phyloP scores from a whole-genome alignment of 2,888 invertebrate species.

The Eupithecia abbreviata region DNA sequence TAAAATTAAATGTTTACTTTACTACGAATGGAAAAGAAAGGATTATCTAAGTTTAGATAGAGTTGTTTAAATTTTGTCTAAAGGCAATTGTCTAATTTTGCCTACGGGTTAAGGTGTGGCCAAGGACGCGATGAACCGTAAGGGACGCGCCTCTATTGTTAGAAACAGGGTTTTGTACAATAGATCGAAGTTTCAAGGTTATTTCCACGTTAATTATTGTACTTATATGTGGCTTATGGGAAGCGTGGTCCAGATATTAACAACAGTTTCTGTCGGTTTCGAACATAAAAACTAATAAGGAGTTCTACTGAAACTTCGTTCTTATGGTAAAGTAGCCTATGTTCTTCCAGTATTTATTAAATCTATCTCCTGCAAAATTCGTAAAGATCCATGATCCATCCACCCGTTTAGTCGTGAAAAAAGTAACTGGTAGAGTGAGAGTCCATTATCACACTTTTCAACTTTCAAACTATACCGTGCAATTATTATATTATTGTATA shows the following conservation, averaged over 20 bases:
- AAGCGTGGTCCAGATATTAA: background rate
- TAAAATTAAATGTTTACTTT: slow-evolving; percentile 17
- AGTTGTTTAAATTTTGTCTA: slow-evolving; percentile 11
- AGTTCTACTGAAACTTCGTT: background rate
- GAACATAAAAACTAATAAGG: no score
- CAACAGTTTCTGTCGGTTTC: background rate
- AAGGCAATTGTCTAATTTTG: slow-evolving; percentile 17
- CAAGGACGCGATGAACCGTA: slow-evolving; percentile 30
- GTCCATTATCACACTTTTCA: no score
- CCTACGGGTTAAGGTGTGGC: slow-evolving; percentile 18
- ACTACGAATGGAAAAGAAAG: slow-evolving; percentile 13
- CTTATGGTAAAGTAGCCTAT: background rate
- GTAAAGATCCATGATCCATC: background rate
- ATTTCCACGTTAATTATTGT: slow-evolving; percentile 24
- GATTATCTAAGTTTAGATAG: slow-evolving; percentile 12
- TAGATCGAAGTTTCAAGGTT: slow-evolving; percentile 37
- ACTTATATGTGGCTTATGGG: background rate
- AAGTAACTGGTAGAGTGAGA: no score
- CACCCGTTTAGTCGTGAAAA: background rate
- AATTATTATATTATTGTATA: no score
- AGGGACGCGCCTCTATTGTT: slow-evolving; percentile 27
- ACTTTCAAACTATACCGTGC: no score
- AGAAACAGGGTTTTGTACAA: slow-evolving; percentile 39
- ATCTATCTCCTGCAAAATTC: background rate
- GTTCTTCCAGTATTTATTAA: background rate